Base-by-base conservation (phyloP, 2,888 invertebrate genomes). In the Hoplodrina ambigua region DNA sequence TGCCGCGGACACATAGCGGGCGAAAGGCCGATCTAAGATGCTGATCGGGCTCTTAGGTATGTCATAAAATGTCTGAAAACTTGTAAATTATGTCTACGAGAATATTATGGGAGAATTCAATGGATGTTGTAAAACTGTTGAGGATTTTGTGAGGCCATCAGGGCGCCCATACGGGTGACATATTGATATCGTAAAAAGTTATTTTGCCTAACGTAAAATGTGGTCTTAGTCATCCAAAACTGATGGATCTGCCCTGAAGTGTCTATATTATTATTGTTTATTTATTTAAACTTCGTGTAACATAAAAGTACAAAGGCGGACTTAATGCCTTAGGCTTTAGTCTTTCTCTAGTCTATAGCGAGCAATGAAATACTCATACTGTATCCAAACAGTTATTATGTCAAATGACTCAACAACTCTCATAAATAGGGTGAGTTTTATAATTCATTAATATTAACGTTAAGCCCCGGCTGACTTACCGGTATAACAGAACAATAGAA, bases 331-430 rank as follows among this genome's bases (percentile, higher is more conserved):
- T n/a, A n/a, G n/a, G n/a, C n/a, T n/a, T n/a, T n/a, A n/a, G n/a
- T n/a, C n/a, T n/a, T n/a, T n/a, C n/a, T n/a, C n/a, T n/a, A n/a
- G n/a, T 99, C 99, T n/a, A 99, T 99, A 88, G 97, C 99, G 87
- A 99, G 99, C 93, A 99, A 99, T 93, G 99, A 99, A 96, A 98
- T 99, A 81, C 97, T 99, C 70, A 97, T 99, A 82, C 96, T 98
- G 73, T 99, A 99, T 93, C 99, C 99, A 41, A 98, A 98, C 88
- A 99, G 99, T 93, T 99, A 99, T 95, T 99, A 99, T 93, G 98
- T 99, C 64, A 98, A 99, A 94, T 99, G 99, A 99, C 97, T 99
- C 79, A 99, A 99, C 95, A 98, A 98, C 92, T 99, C 99, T 69
- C 97, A 99, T 75, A 99, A 99, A 90, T 99, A 99, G 96, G 99